Evolutionary conservation across 2,888 invertebrate species (phyloP).

Genomic region (Eupithecia insigniata): DNA sequence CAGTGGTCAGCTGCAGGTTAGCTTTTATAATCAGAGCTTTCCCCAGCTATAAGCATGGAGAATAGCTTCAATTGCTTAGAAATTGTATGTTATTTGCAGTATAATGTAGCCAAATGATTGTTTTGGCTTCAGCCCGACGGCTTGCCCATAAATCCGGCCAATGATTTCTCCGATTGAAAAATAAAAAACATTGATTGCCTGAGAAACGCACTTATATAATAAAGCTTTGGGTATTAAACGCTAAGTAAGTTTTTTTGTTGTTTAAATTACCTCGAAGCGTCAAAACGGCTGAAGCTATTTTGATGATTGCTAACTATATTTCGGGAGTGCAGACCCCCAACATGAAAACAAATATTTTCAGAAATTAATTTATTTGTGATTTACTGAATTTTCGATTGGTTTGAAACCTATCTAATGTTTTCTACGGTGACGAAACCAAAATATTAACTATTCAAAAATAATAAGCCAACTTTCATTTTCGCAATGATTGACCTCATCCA

Average conservation of each 20-base stretch:
- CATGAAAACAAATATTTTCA: too few species aligned
- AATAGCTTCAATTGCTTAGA: conserved; percentile 26
- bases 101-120: neutral
- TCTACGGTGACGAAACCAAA: neutral
- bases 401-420: too few species aligned
- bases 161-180: neutral
- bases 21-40: conserved; percentile 38
- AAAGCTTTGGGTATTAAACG: neutral
- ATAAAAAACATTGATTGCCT: neutral
- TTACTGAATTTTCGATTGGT: too few species aligned
- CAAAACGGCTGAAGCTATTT: too few species aligned
- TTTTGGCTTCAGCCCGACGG: neutral
- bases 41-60: conserved; percentile 30
- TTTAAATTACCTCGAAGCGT: too few species aligned
- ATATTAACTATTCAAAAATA: neutral
- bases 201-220: neutral
- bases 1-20: conserved; percentile 34
- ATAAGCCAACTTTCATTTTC: conserved; percentile 25
- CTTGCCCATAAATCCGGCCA: neutral
- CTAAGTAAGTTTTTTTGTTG: too few species aligned
- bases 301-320: too few species aligned
- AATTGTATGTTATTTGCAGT: neutral
- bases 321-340: too few species aligned
- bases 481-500: conserved; percentile 27
- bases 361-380: too few species aligned